Conservation (phyloP, 2,797 vertebrate genomes). For the Gymnodraco acuticeps region DNA sequence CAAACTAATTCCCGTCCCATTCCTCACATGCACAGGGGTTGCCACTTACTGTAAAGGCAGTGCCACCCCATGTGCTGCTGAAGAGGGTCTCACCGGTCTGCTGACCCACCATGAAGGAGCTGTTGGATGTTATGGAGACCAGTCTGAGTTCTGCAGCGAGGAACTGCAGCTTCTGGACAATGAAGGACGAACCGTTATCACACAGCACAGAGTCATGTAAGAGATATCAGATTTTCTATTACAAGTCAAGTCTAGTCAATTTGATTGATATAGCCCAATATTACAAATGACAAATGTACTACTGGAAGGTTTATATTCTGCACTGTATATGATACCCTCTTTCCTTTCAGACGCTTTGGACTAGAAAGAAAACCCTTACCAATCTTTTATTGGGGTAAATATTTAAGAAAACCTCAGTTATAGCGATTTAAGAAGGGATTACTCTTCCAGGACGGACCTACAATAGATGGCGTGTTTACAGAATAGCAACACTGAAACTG, state of each 20-base stretch:
- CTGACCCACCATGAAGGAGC: slow-evolving; percentile 82
- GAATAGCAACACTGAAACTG: too few species aligned
- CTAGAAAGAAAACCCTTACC: too few species aligned
- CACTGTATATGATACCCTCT: too few species aligned
- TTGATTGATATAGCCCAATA: too few species aligned
- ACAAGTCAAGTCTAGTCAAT: neutral
- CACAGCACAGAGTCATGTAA: slow-evolving; percentile 89
- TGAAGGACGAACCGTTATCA: slow-evolving; percentile 91
- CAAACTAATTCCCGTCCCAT: neutral
- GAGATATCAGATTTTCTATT: neutral
- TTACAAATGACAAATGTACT: too few species aligned
- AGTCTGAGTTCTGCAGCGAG: slow-evolving; percentile 83
- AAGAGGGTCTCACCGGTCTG: slow-evolving; percentile 91
- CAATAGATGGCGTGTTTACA: too few species aligned
- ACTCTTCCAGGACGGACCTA: too few species aligned
- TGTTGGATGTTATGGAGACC: slow-evolving; percentile 88
- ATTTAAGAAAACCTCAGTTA: too few species aligned
- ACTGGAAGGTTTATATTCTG: too few species aligned
- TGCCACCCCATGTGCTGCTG: slow-evolving; percentile 87
- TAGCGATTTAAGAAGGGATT: too few species aligned
- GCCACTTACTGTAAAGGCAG: slow-evolving; percentile 91
- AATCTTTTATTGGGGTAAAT: too few species aligned
- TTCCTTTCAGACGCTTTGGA: too few species aligned
- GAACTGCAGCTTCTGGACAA: slow-evolving; percentile 90
- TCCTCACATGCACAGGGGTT: slow-evolving; percentile 82